Base-by-base conservation (phyloP, 1,140 invertebrate genomes). In the Chrysoperla carnea region DNA sequence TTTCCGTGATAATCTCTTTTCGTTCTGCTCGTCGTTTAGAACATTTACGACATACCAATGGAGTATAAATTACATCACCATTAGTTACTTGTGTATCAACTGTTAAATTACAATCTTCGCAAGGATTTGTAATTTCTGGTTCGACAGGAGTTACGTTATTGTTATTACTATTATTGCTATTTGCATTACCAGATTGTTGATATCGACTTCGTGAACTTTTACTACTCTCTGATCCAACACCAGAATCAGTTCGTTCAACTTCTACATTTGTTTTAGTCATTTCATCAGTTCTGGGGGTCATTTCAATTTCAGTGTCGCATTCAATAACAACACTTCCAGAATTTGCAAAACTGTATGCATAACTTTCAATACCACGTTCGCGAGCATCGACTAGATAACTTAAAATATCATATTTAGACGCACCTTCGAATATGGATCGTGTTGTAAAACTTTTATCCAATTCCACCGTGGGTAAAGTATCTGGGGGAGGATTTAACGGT, bases 1-100 rank as follows among this genome's bases (percentile, higher is more conserved):
- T 92, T 68, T 97, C 92, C 1, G 81, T 83, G 39, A 97, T 86
- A 13, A 93, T 94, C 66, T 95, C 89, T 55, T 90, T 89, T 31
- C 90, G 72, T 57, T 97, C 89, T 0, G 79, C 74, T 43, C 89
- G 69, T 55, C 84, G 84, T 53, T 89, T 88, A 36, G 75, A 69
- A 59, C 90, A 95, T 56, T 88, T 86, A 45, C 81, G 69, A 64
- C 90, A 94, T 6, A 91, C 77, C 41, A 85, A 62, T 1, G 81
- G 77, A n/a, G 78, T 73, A 50, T 76, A 84, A 52, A 78, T 67
- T 23, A 80, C 69, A 41, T 78, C 77, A 54, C 62, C 69, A 50
- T 82, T 76, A 45, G 74, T 75, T 12, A 74, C 55, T 61, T 75
- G 72, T 12, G 71, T 72, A 55, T 84, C 79, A 4, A 84, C 72